Evolutionary conservation across 2,113 vertebrate genomes (phyloP).

Genomic region (Callipepla californica): DNA sequence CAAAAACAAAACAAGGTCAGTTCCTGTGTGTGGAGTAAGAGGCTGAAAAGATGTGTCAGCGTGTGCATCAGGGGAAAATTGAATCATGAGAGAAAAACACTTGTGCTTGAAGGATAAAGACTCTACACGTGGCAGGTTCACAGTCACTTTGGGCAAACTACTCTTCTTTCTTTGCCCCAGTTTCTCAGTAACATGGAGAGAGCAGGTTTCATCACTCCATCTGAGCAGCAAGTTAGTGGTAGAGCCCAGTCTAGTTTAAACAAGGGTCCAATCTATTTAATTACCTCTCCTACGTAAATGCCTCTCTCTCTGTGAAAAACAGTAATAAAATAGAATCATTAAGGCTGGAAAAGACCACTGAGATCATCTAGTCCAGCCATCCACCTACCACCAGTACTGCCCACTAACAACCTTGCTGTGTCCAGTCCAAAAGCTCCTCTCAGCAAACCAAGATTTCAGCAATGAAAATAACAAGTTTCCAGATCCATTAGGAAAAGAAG

Average conservation of each 20-base stretch:
- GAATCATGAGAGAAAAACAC: background rate
- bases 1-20: constrained; percentile 35
- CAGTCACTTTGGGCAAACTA: background rate
- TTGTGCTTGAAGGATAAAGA: background rate
- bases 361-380: no score
- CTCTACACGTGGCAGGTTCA: fast-evolving
- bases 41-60: constrained; percentile 25
- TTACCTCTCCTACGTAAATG: background rate
- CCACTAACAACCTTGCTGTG: background rate
- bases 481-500: background rate
- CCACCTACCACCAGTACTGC: no score
- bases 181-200: fast-evolving
- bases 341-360: no score
- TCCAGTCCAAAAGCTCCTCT: background rate
- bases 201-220: background rate
- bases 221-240: background rate
- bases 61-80: constrained; percentile 4
- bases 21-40: background rate
- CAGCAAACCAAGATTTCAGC: background rate
- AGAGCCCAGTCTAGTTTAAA: background rate
- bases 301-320: background rate
- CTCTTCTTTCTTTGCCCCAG: background rate
- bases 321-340: background rate
- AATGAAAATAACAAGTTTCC: background rate
- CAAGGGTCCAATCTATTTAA: background rate